Conservation (phyloP, 2,113 vertebrate species). For the Notiomystis cincta region DNA sequence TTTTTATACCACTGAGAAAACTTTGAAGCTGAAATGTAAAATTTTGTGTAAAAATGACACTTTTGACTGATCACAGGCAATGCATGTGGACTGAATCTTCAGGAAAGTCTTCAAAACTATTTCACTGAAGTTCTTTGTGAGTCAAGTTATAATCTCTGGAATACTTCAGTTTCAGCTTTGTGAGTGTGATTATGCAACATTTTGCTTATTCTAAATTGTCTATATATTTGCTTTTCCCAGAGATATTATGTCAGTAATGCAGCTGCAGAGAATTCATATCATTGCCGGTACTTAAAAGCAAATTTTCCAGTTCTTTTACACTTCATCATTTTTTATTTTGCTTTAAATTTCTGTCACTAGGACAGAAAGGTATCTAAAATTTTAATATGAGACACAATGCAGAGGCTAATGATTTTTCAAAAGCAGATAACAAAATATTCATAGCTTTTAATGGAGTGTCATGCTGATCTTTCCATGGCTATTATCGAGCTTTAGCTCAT, state of each 20-base stretch:
- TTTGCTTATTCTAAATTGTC: background rate
- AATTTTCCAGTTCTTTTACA: background rate
- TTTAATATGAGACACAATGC: background rate
- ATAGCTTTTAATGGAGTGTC: background rate
- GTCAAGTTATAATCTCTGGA: background rate
- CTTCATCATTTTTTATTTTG: background rate
- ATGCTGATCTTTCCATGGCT: background rate
- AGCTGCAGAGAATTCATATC: background rate
- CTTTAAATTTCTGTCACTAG: background rate
- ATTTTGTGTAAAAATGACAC: background rate
- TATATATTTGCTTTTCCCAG: background rate
- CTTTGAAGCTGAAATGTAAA: background rate
- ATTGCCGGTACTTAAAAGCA: background rate
- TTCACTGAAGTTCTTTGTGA: background rate
- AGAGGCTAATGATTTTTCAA: background rate
- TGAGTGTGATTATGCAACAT: background rate
- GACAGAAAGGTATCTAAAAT: background rate
- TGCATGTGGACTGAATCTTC: background rate
- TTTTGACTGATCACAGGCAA: background rate
- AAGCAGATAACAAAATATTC: background rate
- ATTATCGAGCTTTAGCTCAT: background rate
- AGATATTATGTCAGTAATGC: background rate
- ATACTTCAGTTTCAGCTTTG: background rate
- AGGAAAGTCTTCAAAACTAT: background rate
- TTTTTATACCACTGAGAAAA: background rate